Base-by-base conservation (phyloP, 2,113 vertebrate species). In the Boulengeromyrus knoepffleri region DNA sequence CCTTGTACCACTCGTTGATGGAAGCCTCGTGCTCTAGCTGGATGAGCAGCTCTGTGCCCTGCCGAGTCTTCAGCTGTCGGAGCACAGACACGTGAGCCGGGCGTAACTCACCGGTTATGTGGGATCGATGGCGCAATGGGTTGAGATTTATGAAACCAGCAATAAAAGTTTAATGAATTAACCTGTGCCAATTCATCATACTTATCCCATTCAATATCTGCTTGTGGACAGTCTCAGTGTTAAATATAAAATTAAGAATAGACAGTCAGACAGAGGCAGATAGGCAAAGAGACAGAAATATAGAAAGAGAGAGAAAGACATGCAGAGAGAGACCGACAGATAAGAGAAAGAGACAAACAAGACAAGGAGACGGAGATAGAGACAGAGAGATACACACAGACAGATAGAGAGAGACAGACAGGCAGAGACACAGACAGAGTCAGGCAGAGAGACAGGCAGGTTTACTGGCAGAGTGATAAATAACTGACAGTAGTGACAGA, bases 41-140 rank as follows among this genome's bases (percentile, higher is more conserved):
- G 94, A 99, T 97, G 91, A 99, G 96, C 86, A 99, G 94, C 88
- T 99, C 98, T 0, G 96, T 98, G 93, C 97, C 98, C 93, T 96
- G 97, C 0, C 96, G 97, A 4, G 97, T 98, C 96, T 97, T 99
- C 92, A 99, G 94, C 98, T 99, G 95, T 92, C 93, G 91, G 31
- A 92, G 1, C 5, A 89, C n/a, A 45, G 17, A 85, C 39, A 70
- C 31, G 50, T 10, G 3, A 86, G 58, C 49, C 10, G 10, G 85
- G 49, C 19, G 8, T 42, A 3, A 31, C 31, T 31, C 84, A 6
- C 21, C n/a, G 8, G n/a, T 70, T 70, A 31, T 4, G 62, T 27
- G 62, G n/a, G n/a, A 70, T 4, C n/a, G 62, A 13, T 3, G 62
- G n/a, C 10, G 36, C 36, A 42, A 0, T 7, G 31, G 31, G 31